Percentiles rank a stretch among this genome's conserved stretches.
Evolutionary conservation across 1,140 invertebrate genomes (phyloP).

Genomic region (Uloborus diversus): DNA sequence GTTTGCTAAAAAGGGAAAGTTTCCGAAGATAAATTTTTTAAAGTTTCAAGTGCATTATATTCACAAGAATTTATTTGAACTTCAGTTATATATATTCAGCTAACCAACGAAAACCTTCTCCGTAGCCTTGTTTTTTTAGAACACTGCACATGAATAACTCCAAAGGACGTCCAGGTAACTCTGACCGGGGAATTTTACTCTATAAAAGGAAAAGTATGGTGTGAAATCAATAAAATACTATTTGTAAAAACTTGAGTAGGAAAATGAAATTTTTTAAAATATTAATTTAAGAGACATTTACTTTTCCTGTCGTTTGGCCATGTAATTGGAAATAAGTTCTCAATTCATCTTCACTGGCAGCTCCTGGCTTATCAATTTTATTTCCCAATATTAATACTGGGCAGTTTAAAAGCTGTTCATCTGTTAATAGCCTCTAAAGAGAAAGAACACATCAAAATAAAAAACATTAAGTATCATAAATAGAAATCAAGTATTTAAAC

Average conservation of each 20-base stretch:
- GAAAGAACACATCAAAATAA: no score
- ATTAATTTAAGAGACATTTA: constrained; percentile 64
- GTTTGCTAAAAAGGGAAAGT: no score
- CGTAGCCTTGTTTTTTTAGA: constrained; percentile 98
- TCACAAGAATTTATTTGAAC: no score
- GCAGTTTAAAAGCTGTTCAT: constrained; percentile 95
- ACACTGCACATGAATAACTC: constrained; percentile 99
- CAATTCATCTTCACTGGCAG: constrained; percentile 96
- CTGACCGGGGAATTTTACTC: constrained; percentile 59
- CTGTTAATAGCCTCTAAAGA: constrained; percentile 80
- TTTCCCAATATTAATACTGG: constrained; percentile 98
- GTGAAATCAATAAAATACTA: no score
- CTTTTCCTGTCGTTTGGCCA: constrained; percentile 97
- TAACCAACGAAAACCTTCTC: constrained; percentile 99
- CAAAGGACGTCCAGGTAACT: constrained; percentile 78
- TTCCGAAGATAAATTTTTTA: no score
- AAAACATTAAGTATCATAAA: no score
- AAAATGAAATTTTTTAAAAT: background rate
- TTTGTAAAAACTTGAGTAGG: background rate
- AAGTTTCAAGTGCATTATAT: no score
- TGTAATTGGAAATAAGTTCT: constrained; percentile 91
- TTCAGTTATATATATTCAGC: constrained; percentile 92
- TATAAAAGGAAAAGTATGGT: constrained; percentile 13
- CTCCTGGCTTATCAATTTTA: constrained; percentile 97
- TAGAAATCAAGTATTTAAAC: no score